Base-by-base conservation (phyloP, 2,888 invertebrate species). In the Lamellibrachia columna region DNA sequence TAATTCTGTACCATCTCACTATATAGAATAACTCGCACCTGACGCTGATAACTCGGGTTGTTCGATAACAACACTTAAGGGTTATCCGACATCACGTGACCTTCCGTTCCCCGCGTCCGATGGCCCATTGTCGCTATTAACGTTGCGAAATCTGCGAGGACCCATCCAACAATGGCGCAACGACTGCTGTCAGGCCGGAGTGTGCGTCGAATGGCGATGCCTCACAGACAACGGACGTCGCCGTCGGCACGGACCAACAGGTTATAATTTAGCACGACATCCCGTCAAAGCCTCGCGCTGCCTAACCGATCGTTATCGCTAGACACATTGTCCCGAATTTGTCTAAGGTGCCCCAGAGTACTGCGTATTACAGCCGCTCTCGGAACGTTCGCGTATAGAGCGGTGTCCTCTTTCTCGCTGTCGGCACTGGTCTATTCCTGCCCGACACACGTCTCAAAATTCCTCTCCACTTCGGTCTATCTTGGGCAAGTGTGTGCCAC, bases 201-300 rank as follows among this genome's bases (percentile, higher is more conserved):
- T 75, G 75, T 75, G 75, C 15, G 15, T n/a, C 75, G 75, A 75
- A 75, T 75, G 15, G 75, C 75, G 75, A 75, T 75, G 22, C 15
- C 75, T 75, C 22, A 2, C 22, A 4, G 6, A 75, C 75, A 75
- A 11, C 6, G 3, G 75, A 15, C 3, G 1, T n/a, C 6, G 75
- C 22, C 15, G 75, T 22, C 15, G 22, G 58, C 22, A 6, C 15
- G 15, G 22, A 75, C 75, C 2, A 15, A n/a, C 15, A 75, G 75
- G 75, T 75, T 75, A 75, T 75, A 75, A 75, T 75, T 75, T 75
- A 75, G 75, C 75, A 75, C 75, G 75, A 75, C 75, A 75, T 75
- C 75, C n/a, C 75, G 22, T 75, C 75, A 75, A 75, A 75, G 75
- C 75, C 75, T n/a, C 15, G 15, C 6, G 75, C 22, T 75, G 75